phyloP scores from a whole-genome alignment of 1,140 invertebrate species.

The Tetragonula clypearis region DNA sequence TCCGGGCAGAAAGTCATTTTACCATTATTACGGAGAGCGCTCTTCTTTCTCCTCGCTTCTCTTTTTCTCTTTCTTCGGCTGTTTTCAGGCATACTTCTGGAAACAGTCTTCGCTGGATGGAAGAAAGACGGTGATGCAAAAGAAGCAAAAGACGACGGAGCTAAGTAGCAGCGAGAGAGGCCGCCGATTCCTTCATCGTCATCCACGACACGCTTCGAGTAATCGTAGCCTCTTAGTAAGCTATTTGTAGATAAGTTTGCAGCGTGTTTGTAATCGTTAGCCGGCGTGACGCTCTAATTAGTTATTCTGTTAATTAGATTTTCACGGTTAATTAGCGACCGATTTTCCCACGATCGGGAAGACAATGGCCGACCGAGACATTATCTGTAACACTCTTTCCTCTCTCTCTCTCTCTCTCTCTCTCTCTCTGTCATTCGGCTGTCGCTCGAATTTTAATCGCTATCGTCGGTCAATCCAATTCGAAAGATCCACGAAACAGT shows the following conservation, averaged over 20 bases:
- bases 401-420: not conserved
- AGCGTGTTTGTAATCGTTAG: slow-evolving; percentile 32
- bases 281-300: slow-evolving; percentile 41
- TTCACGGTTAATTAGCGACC: slow-evolving; percentile 44
- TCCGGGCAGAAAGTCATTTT: slow-evolving; percentile 72
- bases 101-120: not conserved
- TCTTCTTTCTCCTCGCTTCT: not conserved
- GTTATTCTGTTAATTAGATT: slow-evolving; percentile 48
- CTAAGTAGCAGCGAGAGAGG: not conserved
- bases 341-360: slow-evolving; percentile 33
- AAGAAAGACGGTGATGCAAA: slow-evolving; percentile 2
- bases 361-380: slow-evolving; percentile 30
- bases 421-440: not conserved
- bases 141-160: not conserved
- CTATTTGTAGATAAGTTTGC: slow-evolving; percentile 35
- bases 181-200: slow-evolving; percentile 9
- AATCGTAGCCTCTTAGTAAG: slow-evolving; percentile 14
- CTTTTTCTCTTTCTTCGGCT: slow-evolving; percentile 6
- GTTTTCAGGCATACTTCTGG: not conserved
- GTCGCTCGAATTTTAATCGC: not conserved
- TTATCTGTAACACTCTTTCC: not conserved
- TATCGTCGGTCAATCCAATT: not conserved
- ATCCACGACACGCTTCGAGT: not conserved
- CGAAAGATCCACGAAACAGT: not conserved
- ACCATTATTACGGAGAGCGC: slow-evolving; percentile 67